Conservation (phyloP, 2,113 vertebrate genomes). For the Chamaetylas fuelleborni region DNA sequence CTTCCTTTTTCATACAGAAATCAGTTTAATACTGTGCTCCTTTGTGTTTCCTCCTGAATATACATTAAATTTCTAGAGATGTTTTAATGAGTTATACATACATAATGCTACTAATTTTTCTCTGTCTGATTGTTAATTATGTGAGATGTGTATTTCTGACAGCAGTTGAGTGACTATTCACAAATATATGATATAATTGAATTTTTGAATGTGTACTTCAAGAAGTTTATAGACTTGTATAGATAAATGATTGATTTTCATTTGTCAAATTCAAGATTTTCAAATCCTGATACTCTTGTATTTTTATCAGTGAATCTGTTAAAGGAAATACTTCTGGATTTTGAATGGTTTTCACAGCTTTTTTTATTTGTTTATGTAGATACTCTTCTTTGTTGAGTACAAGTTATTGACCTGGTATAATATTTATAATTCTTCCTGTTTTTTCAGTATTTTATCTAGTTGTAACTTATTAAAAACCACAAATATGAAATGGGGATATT, state of each 20-base stretch:
- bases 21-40: background rate
- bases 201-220: slow-evolving; percentile 44
- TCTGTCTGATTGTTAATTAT: slow-evolving; percentile 1
- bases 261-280: slow-evolving; percentile 50
- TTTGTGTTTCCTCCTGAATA: slow-evolving; percentile 10
- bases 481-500: slow-evolving; percentile 65
- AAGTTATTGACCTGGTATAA: slow-evolving; percentile 36
- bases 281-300: slow-evolving; percentile 30
- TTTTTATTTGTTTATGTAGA: slow-evolving; percentile 1
- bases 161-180: slow-evolving; percentile 52
- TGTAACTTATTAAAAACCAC: slow-evolving; percentile 64
- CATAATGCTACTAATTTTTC: slow-evolving; percentile 59
- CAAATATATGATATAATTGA: slow-evolving; percentile 54
- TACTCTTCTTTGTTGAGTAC: slow-evolving; percentile 9
- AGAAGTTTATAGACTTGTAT: slow-evolving; percentile 36
- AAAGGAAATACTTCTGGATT: slow-evolving; percentile 52
- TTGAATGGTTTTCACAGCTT: background rate
- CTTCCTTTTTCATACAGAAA: slow-evolving; percentile 43
- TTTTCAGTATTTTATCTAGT: slow-evolving; percentile 37
- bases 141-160: slow-evolving; percentile 34
- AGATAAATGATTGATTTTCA: slow-evolving; percentile 50
- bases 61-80: slow-evolving; percentile 25
- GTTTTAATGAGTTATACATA: slow-evolving; percentile 42
- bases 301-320: slow-evolving; percentile 58
- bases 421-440: slow-evolving; percentile 25